phyloP scores from a whole-genome alignment of 2,797 vertebrate species.

The Hydrolagus colliei region DNA sequence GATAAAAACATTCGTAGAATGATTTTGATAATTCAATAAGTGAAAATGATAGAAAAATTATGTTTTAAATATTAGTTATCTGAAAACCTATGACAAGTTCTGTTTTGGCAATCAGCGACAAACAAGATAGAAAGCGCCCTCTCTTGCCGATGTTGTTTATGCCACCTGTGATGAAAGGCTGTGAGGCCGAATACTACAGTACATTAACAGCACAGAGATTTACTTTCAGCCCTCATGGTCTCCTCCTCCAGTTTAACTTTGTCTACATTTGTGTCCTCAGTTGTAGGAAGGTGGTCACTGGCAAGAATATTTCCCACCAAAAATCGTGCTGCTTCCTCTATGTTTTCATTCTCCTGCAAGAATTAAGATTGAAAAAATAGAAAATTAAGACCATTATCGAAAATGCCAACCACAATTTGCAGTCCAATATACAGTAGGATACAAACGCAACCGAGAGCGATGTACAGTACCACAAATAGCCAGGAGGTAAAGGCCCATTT shows the following conservation, averaged over 20 bases:
- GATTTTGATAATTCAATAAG: neutral
- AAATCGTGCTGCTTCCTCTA: slow-evolving; percentile 89
- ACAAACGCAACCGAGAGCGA: neutral
- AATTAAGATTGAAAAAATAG: slow-evolving; percentile 33
- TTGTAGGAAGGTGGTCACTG: slow-evolving; percentile 75
- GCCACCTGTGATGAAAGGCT: neutral
- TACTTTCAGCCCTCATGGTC: slow-evolving; percentile 70
- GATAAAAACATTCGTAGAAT: neutral
- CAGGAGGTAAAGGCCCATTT: neutral
- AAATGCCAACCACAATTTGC: neutral
- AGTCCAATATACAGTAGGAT: neutral
- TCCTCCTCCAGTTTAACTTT: slow-evolving; percentile 78
- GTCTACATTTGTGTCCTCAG: slow-evolving; percentile 76
- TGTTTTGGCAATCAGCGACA: neutral
- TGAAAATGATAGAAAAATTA: neutral
- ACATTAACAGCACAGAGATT: slow-evolving; percentile 85
- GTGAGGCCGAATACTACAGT: neutral
- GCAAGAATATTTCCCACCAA: slow-evolving; percentile 87
- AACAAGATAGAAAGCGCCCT: neutral
- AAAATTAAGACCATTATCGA: neutral
- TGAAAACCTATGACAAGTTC: neutral
- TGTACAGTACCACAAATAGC: neutral
- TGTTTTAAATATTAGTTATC: slow-evolving; percentile 2
- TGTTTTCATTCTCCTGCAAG: slow-evolving; percentile 87
- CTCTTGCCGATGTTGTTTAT: neutral